Percentiles rank a stretch among this genome's conserved stretches.
These are phyloP conservation scores for Pollachius pollachius DNA, from an alignment of 2,113 vertebrate species.

Conservation along the genomic window DNA sequence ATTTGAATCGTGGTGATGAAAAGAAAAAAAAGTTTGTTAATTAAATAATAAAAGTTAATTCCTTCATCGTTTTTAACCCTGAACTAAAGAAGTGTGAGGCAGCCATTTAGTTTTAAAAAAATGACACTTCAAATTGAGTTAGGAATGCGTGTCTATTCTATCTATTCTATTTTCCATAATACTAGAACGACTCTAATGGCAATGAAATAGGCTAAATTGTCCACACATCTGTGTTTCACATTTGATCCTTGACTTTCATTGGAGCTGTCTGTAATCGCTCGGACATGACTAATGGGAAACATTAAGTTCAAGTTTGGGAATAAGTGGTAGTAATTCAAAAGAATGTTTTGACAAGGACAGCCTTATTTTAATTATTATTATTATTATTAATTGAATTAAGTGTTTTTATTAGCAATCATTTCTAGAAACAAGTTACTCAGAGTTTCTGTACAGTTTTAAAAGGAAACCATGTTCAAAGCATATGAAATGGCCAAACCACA, in stretches of 20 bases:
- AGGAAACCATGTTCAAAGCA: conserved; percentile 20
- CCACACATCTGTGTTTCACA: conserved; percentile 76
- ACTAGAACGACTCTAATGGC: conserved; percentile 59
- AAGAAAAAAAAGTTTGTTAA: too few relatives aligned
- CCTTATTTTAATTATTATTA: conserved; percentile 29
- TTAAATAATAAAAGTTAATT: too few relatives aligned
- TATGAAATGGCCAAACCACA: conserved; percentile 28
- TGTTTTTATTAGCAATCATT: conserved; percentile 43
- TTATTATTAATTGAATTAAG: too few relatives aligned
- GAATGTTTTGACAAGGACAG: conserved; percentile 47
- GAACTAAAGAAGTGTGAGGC: too few relatives aligned
- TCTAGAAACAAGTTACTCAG: too few relatives aligned
- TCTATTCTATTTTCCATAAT: conserved; percentile 56
- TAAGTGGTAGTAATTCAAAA: conserved; percentile 78
- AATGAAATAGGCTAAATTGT: conserved; percentile 67
- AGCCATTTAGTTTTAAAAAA: too few relatives aligned
- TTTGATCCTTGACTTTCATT: conserved; percentile 74
- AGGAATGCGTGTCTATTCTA: conserved; percentile 56
- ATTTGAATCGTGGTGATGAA: too few relatives aligned
- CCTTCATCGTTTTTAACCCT: too few relatives aligned
- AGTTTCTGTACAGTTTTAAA: conserved; percentile 14
- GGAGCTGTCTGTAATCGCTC: conserved; percentile 74
- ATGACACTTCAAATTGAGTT: conserved; percentile 26
- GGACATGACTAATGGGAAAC: conserved; percentile 77
- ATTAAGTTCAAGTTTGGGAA: conserved; percentile 68